A percentile compares a stretch with the other conserved stretches of the same genome.
Conservation (phyloP, 2,113 vertebrate species). For the Periophthalmus modestus region DNA sequence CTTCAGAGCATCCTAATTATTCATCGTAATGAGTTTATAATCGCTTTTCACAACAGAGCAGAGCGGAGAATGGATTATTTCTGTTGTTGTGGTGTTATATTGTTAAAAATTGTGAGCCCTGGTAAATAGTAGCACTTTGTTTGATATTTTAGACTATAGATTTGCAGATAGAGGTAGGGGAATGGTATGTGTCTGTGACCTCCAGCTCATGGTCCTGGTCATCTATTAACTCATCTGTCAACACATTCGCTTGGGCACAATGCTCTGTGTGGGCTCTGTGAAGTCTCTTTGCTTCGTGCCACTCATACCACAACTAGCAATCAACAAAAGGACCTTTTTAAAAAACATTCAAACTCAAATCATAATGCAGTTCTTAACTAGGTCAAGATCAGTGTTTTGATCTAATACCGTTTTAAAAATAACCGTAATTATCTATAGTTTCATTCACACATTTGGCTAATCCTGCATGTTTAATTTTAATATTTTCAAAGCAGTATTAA, state of each 20-base stretch:
- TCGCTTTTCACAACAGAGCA: no score
- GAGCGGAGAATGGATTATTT: no score
- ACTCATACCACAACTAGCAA: not conserved
- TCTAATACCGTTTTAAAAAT: no score
- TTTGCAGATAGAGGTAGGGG: slow-evolving; percentile 1
- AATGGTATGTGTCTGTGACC: slow-evolving; percentile 25
- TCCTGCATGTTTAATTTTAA: no score
- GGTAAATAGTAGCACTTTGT: not conserved
- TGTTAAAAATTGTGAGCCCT: no score
- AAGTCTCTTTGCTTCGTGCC: slow-evolving; percentile 25
- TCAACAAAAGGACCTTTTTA: not conserved
- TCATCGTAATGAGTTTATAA: no score
- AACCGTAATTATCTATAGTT: no score
- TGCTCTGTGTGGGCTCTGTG: slow-evolving; percentile 20
- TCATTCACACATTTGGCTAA: no score
- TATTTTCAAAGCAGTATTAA: no score
- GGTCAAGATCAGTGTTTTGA: no score
- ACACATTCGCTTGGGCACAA: slow-evolving; percentile 27
- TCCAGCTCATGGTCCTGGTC: slow-evolving; percentile 45
- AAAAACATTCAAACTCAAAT: not conserved
- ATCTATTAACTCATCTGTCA: slow-evolving; percentile 65
- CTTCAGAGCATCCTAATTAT: no score
- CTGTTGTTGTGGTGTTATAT: no score
- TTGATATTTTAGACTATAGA: slow-evolving; percentile 23
- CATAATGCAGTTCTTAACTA: not conserved